Percentiles rank a stretch among this genome's conserved stretches.
Conservation (phyloP, 23 tunicate species). For the Phallusia fumigata region DNA sequence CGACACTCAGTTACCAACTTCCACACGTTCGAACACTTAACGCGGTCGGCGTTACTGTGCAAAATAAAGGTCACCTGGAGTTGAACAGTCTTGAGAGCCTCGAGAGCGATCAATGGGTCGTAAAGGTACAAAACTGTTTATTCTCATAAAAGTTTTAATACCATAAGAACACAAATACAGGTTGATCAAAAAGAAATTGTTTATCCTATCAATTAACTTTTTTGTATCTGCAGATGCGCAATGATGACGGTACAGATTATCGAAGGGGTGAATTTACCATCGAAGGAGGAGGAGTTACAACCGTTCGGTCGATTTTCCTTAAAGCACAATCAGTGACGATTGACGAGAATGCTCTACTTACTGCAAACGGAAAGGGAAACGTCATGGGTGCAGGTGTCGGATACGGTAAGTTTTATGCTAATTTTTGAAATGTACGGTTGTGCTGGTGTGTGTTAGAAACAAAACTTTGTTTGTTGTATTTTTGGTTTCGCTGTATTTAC, state of each 20-base stretch:
- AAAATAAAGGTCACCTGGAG: slow-evolving; percentile 12
- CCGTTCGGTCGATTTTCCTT: slow-evolving; percentile 2
- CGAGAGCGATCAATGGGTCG: slow-evolving; percentile 5
- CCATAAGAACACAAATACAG: too few species aligned
- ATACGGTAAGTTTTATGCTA: slow-evolving; percentile 27
- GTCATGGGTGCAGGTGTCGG: slow-evolving; percentile 15
- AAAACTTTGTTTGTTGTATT: too few species aligned
- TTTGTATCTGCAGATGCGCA: not conserved
- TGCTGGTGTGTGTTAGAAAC: too few species aligned
- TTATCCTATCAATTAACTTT: too few species aligned
- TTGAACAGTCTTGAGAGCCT: slow-evolving; percentile 20
- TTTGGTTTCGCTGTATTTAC: too few species aligned
- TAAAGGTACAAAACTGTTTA: not conserved
- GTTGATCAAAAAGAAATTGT: too few species aligned
- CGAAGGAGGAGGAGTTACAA: slow-evolving; percentile 7
- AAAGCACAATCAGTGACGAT: slow-evolving; percentile 9
- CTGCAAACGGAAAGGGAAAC: slow-evolving; percentile 8
- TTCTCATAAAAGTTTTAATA: too few species aligned
- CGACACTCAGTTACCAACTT: slow-evolving; percentile 13
- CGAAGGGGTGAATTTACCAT: slow-evolving; percentile 9
- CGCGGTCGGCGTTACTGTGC: slow-evolving; percentile 23
- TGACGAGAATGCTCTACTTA: not conserved
- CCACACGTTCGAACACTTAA: slow-evolving; percentile 18
- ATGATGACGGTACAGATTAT: slow-evolving; percentile 7
- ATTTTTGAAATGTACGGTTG: too few species aligned